These are phyloP conservation scores for Ruditapes philippinarum DNA, from an alignment of 1,140 invertebrate species.

Conservation along the genomic window DNA sequence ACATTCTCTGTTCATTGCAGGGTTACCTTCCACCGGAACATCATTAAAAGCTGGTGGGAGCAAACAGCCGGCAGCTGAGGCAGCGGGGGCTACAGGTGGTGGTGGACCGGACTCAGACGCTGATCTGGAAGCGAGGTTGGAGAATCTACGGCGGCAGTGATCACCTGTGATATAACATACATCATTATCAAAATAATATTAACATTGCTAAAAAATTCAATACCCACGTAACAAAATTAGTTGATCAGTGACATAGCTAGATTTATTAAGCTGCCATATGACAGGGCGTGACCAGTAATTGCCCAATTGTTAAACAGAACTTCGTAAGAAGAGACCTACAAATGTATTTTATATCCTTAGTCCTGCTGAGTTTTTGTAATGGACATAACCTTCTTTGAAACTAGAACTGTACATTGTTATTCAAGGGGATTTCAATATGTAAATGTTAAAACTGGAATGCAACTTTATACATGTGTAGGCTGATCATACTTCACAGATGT, in stretches of 20 bases:
- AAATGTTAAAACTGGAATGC: too few species aligned
- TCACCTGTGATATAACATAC: slow-evolving; percentile 19
- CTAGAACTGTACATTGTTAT: too few species aligned
- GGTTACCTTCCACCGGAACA: slow-evolving; percentile 38
- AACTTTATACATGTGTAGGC: too few species aligned
- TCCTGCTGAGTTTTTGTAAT: too few species aligned
- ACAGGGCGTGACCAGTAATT: too few species aligned
- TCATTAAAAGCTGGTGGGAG: slow-evolving; percentile 24
- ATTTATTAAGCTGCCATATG: not conserved
- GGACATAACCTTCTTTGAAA: too few species aligned
- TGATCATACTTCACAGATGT: too few species aligned
- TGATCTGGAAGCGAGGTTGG: slow-evolving; percentile 53
- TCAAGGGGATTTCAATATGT: too few species aligned
- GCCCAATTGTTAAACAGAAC: too few species aligned
- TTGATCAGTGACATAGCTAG: not conserved
- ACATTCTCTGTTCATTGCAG: slow-evolving; percentile 40
- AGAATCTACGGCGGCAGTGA: slow-evolving; percentile 61
- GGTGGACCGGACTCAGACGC: slow-evolving; percentile 47
- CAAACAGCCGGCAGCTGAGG: slow-evolving; percentile 40
- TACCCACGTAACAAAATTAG: not conserved
- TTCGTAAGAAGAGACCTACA: too few species aligned
- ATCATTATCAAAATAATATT: too few species aligned
- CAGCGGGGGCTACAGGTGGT: slow-evolving; percentile 21
- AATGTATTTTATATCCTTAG: too few species aligned
- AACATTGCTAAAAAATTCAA: not conserved